Percentiles rank a stretch among this genome's conserved stretches.
Evolutionary conservation across 2,888 invertebrate genomes (phyloP).

Genomic region (Leuctra nigra): DNA sequence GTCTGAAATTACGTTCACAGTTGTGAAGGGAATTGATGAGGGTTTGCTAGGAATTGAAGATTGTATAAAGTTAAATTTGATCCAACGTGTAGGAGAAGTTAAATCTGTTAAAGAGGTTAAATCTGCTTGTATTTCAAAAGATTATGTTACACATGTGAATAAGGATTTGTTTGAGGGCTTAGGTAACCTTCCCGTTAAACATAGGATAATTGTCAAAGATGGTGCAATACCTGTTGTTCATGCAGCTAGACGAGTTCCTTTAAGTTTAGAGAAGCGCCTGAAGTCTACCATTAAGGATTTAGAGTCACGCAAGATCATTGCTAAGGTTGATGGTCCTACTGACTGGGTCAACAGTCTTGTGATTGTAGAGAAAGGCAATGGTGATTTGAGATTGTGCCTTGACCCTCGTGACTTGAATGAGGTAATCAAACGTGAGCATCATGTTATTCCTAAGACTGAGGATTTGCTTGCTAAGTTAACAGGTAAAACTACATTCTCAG

Average conservation of each 20-base stretch:
- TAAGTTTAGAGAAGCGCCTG: constrained; percentile 1
- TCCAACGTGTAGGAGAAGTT: not conserved
- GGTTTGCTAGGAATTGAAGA: not conserved
- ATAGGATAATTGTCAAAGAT: not conserved
- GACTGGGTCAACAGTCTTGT: constrained; percentile 26
- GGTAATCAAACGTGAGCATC: constrained; percentile 15
- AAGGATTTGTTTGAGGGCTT: constrained; percentile 5
- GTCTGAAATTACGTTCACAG: not conserved
- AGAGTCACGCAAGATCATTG: constrained; percentile 16
- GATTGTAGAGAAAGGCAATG: constrained; percentile 23
- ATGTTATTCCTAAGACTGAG: constrained; percentile 17
- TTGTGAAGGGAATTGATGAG: not conserved
- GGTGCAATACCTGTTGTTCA: constrained; percentile 10
- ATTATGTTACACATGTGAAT: not conserved
- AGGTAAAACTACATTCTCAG: constrained; percentile 16
- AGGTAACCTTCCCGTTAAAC: not conserved
- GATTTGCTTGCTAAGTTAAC: constrained; percentile 13
- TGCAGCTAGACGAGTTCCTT: constrained; percentile 13
- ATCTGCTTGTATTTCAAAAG: not conserved
- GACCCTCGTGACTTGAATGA: constrained; percentile 22
- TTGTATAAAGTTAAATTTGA: not conserved
- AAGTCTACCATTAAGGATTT: constrained; percentile 16
- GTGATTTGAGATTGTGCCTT: constrained; percentile 22
- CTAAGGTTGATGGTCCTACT: constrained; percentile 22
- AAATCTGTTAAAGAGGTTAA: not conserved